phyloP scores from a whole-genome alignment of 2,113 vertebrate species.

The Girardinichthys multiradiatus region DNA sequence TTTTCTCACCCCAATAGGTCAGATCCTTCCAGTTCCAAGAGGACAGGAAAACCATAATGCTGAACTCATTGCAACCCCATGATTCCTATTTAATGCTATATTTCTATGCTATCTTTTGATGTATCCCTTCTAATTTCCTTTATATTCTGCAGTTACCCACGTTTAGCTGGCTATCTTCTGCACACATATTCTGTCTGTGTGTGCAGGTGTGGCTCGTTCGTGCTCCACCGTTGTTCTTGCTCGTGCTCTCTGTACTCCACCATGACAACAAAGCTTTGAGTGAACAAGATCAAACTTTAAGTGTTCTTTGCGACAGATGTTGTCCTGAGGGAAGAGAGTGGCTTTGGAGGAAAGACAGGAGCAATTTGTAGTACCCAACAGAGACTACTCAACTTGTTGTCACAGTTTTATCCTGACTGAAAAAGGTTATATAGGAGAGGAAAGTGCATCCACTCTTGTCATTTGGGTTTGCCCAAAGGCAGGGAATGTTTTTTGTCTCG shows the following conservation, averaged over 20 bases:
- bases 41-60: no score
- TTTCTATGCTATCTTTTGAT: no score
- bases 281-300: constrained; percentile 53
- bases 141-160: background rate
- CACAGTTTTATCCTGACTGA: constrained; percentile 15
- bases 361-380: constrained; percentile 14
- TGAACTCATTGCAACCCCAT: no score
- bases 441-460: constrained; percentile 5
- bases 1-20: no score
- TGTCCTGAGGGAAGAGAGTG: constrained; percentile 27
- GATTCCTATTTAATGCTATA: no score
- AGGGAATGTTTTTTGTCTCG: background rate
- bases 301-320: constrained; percentile 42
- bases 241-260: background rate
- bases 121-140: no score
- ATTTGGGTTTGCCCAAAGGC: constrained; percentile 1
- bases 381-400: constrained; percentile 7
- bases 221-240: background rate
- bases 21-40: no score
- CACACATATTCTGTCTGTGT: background rate
- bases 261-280: constrained; percentile 14
- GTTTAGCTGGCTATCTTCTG: background rate
- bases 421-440: constrained; percentile 18
- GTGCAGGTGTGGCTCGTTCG: background rate
- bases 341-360: constrained; percentile 18